phyloP scores from a whole-genome alignment of 64 coral and sea anemone genomes.

The Stichodactyla mertensii region DNA sequence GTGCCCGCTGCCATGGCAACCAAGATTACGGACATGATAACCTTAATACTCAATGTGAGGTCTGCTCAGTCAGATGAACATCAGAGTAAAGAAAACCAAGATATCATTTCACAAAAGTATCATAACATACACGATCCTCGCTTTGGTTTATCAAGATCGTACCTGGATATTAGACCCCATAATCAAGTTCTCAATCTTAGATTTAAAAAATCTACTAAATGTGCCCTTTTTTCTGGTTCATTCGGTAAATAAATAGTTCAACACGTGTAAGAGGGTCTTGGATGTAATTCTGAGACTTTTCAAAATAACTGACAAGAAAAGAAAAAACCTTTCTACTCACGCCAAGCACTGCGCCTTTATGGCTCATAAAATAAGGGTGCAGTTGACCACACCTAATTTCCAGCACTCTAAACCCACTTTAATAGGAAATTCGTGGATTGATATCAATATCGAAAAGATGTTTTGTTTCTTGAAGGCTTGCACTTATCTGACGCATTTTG shows the following conservation, averaged over 20 bases:
- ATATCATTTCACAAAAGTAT: background rate
- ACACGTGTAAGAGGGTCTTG: background rate
- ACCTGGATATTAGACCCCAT: background rate
- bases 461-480: background rate
- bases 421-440: background rate
- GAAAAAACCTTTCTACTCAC: background rate
- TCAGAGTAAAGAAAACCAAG: background rate
- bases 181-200: too few species aligned
- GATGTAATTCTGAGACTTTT: background rate
- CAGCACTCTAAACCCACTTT: background rate
- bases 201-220: too few species aligned
- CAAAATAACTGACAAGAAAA: background rate
- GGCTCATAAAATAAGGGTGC: background rate
- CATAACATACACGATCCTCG: background rate
- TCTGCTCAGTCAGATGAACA: background rate
- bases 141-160: background rate
- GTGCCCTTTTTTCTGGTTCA: too few species aligned
- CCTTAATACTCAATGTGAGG: background rate
- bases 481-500: background rate
- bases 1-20: background rate
- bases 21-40: background rate
- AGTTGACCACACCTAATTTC: background rate
- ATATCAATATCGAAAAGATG: slow-evolving; percentile 1
- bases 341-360: background rate
- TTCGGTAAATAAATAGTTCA: too few species aligned